Evolutionary conservation across 1,140 invertebrate species (phyloP), one percentile per base, ranked within the genome.

Genomic region (Caenorhabditis remanei): DNA sequence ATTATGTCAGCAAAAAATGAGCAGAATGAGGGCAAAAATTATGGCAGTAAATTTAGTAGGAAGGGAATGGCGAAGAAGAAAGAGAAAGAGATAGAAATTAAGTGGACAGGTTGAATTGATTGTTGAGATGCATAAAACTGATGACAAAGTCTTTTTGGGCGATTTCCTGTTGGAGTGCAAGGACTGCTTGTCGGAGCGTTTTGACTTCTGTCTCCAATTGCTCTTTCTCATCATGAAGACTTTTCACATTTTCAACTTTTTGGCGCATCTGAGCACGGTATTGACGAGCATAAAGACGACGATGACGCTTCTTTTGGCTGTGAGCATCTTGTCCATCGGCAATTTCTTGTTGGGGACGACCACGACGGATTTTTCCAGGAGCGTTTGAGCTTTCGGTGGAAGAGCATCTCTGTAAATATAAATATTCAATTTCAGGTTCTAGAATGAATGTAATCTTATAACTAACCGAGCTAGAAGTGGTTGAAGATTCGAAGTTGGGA

Each of bases 181-280:
- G 5, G 5, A 85, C 46, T 41, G 63, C 67, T 40, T 85, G 63
- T 19, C 85, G 63, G 24, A 85, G 63, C 14, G n/a, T 8, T 56
- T 75, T 85, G 0, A 63, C 48, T 63, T 85, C 85, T 40, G 58
- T 32, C 53, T 85, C 63, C 21, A 85, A 58, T 75, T 85, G 63
- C 46, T 85, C 85, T 13, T 65, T 63, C 24, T 85, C 85, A 40
- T 58, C 46, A 16, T 79, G 53, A 14, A 85, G 40, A 75, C 46
- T 53, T 24, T 85, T 85, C 48, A 85, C 85, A 53, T 85, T 53
- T 16, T 85, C 85, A 11, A 85, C 85, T 21, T 63, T 65, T 43
- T 85, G 85, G 19, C 85, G 85, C 85, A 85, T 85, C 67, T 85
- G 85, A 55, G 85, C 85, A 55, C 85, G 46, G 67, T 85, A 85